Conservation (phyloP, 2,888 invertebrate genomes). For the Prosapia bicincta region DNA sequence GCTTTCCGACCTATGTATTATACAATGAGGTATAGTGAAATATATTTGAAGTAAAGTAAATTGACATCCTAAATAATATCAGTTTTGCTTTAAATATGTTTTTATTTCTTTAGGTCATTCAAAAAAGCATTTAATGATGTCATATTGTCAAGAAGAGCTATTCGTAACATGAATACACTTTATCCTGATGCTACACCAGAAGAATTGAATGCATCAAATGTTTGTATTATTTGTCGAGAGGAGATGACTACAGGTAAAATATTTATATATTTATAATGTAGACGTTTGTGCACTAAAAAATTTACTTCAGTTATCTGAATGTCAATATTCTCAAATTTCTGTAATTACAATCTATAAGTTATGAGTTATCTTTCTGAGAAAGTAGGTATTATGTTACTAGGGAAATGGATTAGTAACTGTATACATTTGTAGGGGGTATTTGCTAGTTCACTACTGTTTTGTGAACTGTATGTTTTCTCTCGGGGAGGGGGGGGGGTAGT, state of each 20-base stretch:
- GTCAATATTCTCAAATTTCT: no score
- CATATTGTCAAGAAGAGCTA: slow-evolving; percentile 92
- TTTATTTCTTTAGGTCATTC: slow-evolving; percentile 65
- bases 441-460: no score
- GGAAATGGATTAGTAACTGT: no score
- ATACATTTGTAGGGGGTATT: no score
- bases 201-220: slow-evolving; percentile 92
- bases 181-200: slow-evolving; percentile 95
- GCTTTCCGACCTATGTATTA: slow-evolving; percentile 99
- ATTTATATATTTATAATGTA: no score
- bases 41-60: background rate
- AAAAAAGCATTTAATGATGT: slow-evolving; percentile 98
- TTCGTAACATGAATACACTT: slow-evolving; percentile 96
- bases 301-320: no score
- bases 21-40: slow-evolving; percentile 74
- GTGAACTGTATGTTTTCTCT: no score
- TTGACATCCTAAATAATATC: background rate
- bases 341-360: no score
- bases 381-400: no score
- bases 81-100: background rate
- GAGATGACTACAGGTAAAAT: slow-evolving; percentile 73
- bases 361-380: no score
- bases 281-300: no score
- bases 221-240: slow-evolving; percentile 97
- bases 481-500: no score